A percentile compares a stretch with the other conserved stretches of the same genome.
Evolutionary conservation across 1,140 invertebrate genomes (phyloP).

Genomic region (Drosophila santomea): DNA sequence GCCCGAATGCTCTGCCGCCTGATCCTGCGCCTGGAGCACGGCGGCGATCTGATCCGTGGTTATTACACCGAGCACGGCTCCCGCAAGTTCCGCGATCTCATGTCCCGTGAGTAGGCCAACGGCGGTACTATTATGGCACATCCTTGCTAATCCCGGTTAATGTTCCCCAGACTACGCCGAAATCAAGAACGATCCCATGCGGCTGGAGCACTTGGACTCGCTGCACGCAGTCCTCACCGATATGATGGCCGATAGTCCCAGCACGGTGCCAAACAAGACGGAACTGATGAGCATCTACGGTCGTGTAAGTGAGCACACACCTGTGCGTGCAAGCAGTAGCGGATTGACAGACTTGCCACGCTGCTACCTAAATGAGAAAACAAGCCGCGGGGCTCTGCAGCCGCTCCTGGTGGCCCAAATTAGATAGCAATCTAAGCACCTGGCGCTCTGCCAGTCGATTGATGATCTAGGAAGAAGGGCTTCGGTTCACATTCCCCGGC

Average conservation of each 20-base stretch:
- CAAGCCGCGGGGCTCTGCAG: no score
- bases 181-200: conserved; percentile 89
- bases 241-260: conserved; percentile 87
- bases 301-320: conserved; percentile 86
- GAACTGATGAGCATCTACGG: conserved; percentile 93
- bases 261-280: conserved; percentile 89
- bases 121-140: background rate
- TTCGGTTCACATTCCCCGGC: conserved; percentile 11
- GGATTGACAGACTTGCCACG: background rate
- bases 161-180: conserved; percentile 89
- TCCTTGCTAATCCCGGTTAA: background rate
- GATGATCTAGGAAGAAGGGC: conserved; percentile 18
- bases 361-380: no score
- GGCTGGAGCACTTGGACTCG: conserved; percentile 91
- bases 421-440: conserved; percentile 23
- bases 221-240: conserved; percentile 88
- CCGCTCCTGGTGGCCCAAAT: conserved; percentile 30
- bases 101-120: conserved; percentile 90
- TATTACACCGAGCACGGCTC: conserved; percentile 89
- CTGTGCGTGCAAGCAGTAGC: conserved; percentile 20
- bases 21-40: conserved; percentile 89
- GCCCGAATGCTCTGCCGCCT: conserved; percentile 90
- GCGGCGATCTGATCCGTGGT: conserved; percentile 87
- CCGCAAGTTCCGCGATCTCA: conserved; percentile 92
- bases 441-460: conserved; percentile 31